phyloP scores from a whole-genome alignment of 2,888 invertebrate species.

The Keiferia lycopersicella region DNA sequence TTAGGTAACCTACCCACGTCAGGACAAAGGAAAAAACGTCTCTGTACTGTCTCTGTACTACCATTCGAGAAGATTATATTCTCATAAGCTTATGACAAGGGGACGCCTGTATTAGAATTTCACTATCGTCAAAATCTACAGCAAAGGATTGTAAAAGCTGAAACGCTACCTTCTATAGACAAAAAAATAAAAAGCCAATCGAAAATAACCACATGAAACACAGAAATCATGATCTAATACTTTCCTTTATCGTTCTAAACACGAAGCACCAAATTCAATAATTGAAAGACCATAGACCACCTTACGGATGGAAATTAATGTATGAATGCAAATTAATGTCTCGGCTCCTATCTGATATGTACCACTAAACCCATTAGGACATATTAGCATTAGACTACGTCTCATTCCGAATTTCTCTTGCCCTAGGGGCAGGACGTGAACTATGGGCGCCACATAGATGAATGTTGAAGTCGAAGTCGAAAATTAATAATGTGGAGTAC shows the following conservation, averaged over 20 bases:
- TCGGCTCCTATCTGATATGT: constrained; percentile 48
- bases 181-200: no score
- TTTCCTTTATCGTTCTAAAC: not conserved
- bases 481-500: no score
- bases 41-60: no score
- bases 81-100: no score
- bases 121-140: no score
- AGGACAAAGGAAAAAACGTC: no score
- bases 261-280: not conserved
- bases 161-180: no score
- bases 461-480: not conserved
- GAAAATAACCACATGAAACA: no score
- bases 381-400: constrained; percentile 59
- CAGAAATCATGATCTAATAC: not conserved
- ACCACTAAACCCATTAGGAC: constrained; percentile 57
- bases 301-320: constrained; percentile 61
- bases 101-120: no score
- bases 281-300: constrained; percentile 32
- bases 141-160: no score
- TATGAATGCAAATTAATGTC: constrained; percentile 48
- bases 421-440: constrained; percentile 34
- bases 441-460: not conserved
- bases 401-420: constrained; percentile 63
- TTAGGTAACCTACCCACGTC: not conserved
- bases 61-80: no score